Conservation (phyloP, 2,888 invertebrate genomes). For the Athetis lepigone region DNA sequence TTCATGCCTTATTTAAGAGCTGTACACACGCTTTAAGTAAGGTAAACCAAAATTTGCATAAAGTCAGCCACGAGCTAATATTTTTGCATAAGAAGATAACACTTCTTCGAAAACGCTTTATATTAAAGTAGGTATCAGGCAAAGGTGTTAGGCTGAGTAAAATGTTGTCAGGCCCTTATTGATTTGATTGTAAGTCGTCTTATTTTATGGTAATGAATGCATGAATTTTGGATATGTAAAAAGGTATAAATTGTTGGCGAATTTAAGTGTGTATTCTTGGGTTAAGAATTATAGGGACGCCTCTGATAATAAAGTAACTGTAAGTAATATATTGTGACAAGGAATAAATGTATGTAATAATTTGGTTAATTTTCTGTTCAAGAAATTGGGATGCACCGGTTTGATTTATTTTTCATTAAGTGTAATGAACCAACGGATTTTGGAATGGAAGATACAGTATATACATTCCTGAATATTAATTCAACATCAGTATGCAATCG, state of each 20-base stretch:
- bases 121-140: conserved; percentile 71
- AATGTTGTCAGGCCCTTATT: conserved; percentile 68
- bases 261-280: conserved; percentile 53
- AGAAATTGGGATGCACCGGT: conserved; percentile 43
- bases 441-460: conserved; percentile 9
- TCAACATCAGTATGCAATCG: conserved; percentile 19
- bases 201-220: conserved; percentile 73
- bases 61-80: conserved; percentile 88
- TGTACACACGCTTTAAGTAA: conserved; percentile 81
- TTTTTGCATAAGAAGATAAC: conserved; percentile 89
- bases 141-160: conserved; percentile 69
- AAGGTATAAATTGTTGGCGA: conserved; percentile 55
- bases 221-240: conserved; percentile 59
- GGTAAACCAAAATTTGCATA: conserved; percentile 86
- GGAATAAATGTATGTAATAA: conserved; percentile 51
- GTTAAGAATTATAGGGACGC: conserved; percentile 50
- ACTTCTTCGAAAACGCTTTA: conserved; percentile 80
- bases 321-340: conserved; percentile 52
- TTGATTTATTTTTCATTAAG: conserved; percentile 47
- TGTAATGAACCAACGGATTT: conserved; percentile 39
- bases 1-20: conserved; percentile 76
- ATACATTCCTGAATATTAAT: conserved; percentile 18
- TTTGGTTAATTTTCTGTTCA: conserved; percentile 47
- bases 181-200: conserved; percentile 67
- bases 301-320: conserved; percentile 59